Evolutionary conservation across 2,888 invertebrate species (phyloP).

Genomic region (Homarus gammarus): DNA sequence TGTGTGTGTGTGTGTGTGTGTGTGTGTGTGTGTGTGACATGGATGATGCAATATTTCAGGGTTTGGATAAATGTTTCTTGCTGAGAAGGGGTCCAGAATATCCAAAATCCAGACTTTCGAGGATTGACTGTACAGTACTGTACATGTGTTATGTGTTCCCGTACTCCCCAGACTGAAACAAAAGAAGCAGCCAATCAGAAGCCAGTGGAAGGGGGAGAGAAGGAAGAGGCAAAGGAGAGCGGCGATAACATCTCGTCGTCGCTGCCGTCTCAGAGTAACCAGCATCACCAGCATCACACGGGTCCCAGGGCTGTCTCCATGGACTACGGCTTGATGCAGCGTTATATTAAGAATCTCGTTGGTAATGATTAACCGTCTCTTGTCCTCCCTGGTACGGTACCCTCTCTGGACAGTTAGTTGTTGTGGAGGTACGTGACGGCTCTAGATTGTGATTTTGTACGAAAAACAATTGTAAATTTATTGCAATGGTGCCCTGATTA

Average conservation of each 20-base stretch:
- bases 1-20: too few species aligned
- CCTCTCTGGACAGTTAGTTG: not conserved
- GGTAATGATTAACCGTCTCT: slow-evolving; percentile 29
- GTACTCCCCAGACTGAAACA: slow-evolving; percentile 33
- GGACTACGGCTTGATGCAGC: slow-evolving; percentile 65
- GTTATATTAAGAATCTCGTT: slow-evolving; percentile 59
- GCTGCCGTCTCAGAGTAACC: slow-evolving; percentile 11
- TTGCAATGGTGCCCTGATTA: not conserved
- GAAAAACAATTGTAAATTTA: too few species aligned
- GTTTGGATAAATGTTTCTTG: too few species aligned
- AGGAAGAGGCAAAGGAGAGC: slow-evolving; percentile 5
- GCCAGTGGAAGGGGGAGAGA: not conserved
- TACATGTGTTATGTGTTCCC: too few species aligned
- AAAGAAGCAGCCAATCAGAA: slow-evolving; percentile 24
- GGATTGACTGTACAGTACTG: too few species aligned
- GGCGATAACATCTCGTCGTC: slow-evolving; percentile 46
- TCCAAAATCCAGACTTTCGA: too few species aligned
- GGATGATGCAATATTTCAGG: too few species aligned
- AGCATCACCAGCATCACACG: not conserved
- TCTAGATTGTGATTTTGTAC: too few species aligned
- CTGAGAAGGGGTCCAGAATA: too few species aligned
- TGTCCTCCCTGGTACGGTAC: not conserved
- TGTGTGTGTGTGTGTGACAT: too few species aligned
- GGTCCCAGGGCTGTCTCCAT: slow-evolving; percentile 47
- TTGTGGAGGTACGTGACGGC: too few species aligned